Base-by-base conservation (phyloP, 2,113 vertebrate genomes). In the Crypturellus undulatus region DNA sequence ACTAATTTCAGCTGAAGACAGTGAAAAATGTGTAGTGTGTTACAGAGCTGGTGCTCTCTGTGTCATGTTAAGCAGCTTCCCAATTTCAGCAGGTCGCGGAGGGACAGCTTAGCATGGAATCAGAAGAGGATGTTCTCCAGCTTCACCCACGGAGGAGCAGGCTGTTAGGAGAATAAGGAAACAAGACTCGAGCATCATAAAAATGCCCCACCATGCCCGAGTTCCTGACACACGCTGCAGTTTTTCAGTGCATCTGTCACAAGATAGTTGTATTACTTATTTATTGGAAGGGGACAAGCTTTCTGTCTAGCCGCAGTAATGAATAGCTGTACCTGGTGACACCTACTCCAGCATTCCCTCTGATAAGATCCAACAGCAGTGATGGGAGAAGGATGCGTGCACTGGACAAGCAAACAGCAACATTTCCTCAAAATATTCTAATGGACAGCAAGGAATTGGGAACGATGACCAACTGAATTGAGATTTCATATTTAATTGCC, bases 21-120 rank as follows among this genome's bases (percentile, higher is more conserved):
- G 28, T 67, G 54, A 51, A 73, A 62, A 42, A 47, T 30, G 6
- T 32, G 8, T 24, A 36, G 13, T n/a, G 21, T 60, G 10, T 65
- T 65, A 75, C 38, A 0, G 0, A 77, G 19, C 10, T 12, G 9
- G 4, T 68, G 34, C 11, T 84, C 54, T 78, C n/a, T 42, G 8
- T 75, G 51, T 34, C 75, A 1, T 30, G 10, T 51, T 80, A 67
- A 76, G 10, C 34, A 72, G 26, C 36, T 30, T 68, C 18, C 11
- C 21, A 73, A 1, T 47, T 92, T 68, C 36, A 52, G 34, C 45
- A 72, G 36, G 36, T 67, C 52, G 76, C 28, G 58, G 58, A 56
- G 34, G 34, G 17, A 32, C 30, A 51, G 47, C 10, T 67, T 60
- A 67, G 59, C n/a, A 14, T 11, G 51, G 10, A 4, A 58, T 34